Evolutionary conservation across 2,888 invertebrate genomes (phyloP), one percentile per base, ranked within the genome.

Genomic region (Drosophila infuscata): DNA sequence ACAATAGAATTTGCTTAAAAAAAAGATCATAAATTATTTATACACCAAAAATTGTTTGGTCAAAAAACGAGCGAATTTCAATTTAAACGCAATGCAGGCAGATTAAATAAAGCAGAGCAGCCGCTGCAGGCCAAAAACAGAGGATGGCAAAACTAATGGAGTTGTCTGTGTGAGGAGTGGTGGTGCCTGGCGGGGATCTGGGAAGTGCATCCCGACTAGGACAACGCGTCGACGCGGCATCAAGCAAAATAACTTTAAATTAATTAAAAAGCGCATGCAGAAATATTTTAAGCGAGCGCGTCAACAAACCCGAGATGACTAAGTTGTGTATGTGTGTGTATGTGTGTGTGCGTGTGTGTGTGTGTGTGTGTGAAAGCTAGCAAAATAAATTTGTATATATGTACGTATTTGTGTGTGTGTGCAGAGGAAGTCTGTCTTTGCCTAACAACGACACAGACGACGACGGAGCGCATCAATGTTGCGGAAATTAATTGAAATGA

Each of bases 231-330:
- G 29, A 29, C 56, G 57, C 70, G 81, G 56, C 85, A 70, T 73
- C 85, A 87, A 84, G 85, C 70, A 75, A 89, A 86, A 86, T 86
- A 86, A 89, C 89, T 89, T 86, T 89, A 89, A 86, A 86, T 86
- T 89, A 86, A 86, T 86, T 86, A 89, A 89, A 85, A 86, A 86
- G 86, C 80, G 75, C 85, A 76, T 78, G 88, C 85, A 78, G 78
- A 89, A 88, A 88, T 88, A 78, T 85, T 89, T 81, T 82, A 82
- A 77, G 70, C 57, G 74, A 48, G 30, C 65, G 41, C 43, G 70
- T 54, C 54, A 54, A 79, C 82, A 84, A 75, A 74, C 73, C 59
- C 68, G 74, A 73, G 62, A 43, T 48, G 49, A 52, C 57, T 46
- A 56, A 57, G 17, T 29, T n/a, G 46, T 15, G 25, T 12, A 15